Percentiles rank a stretch among this genome's conserved stretches.
Conservation (phyloP, 2,113 vertebrate genomes). For the Chiloscyllium plagiosum region DNA sequence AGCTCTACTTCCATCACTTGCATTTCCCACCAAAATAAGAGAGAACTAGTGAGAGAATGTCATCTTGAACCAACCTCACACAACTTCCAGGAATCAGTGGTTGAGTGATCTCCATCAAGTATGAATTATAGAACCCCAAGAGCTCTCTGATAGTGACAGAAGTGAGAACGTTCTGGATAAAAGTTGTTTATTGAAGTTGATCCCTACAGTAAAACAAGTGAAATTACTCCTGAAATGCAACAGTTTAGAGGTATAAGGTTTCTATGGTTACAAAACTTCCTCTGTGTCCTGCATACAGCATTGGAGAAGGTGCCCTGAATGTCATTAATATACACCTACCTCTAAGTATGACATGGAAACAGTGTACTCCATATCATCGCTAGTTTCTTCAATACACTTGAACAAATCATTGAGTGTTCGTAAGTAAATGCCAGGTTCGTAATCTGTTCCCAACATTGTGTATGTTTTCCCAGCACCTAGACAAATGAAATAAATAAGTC, state of each 20-base stretch:
- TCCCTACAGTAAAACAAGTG: neutral
- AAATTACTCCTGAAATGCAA: neutral
- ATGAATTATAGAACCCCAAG: neutral
- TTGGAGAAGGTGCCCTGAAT: neutral
- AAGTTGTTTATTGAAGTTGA: neutral
- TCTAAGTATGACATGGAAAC: conserved; percentile 90
- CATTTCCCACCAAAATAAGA: neutral
- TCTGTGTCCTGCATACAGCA: neutral
- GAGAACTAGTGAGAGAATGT: neutral
- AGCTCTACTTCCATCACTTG: neutral
- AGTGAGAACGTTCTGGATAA: neutral
- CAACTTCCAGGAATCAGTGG: neutral
- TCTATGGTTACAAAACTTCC: neutral
- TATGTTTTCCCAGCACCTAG: conserved; percentile 89
- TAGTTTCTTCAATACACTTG: conserved; percentile 76
- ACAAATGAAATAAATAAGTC: neutral
- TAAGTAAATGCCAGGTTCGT: conserved; percentile 78
- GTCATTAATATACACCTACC: conserved; percentile 50
- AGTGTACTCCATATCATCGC: conserved; percentile 73
- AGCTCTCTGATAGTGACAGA: neutral
- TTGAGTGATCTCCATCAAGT: neutral
- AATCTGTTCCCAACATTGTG: conserved; percentile 85
- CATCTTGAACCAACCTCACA: neutral
- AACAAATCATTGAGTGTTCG: conserved; percentile 80
- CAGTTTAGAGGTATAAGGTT: neutral